Evolutionary conservation across 2,797 vertebrate genomes (phyloP).

Genomic region (Tokudaia tokunoshimensis): DNA sequence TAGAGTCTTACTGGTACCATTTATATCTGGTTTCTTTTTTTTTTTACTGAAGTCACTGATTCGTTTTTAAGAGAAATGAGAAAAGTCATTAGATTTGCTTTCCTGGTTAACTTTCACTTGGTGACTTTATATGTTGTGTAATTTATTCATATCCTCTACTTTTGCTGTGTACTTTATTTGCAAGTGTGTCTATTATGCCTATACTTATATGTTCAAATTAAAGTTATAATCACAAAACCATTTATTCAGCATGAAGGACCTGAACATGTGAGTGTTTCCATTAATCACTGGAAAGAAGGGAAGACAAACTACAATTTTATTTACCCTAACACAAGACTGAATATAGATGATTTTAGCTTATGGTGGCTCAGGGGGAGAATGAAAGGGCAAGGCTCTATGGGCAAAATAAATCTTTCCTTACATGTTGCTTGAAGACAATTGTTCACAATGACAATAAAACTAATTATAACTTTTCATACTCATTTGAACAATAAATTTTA

Average conservation of each 20-base stretch:
- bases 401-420: background rate
- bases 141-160: background rate
- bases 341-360: background rate
- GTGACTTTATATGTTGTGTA: background rate
- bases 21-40: background rate
- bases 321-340: background rate
- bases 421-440: background rate
- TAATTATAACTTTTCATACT: background rate
- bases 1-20: background rate
- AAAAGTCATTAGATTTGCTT: background rate
- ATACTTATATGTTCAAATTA: background rate
- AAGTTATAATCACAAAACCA: background rate
- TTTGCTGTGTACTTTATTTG: background rate
- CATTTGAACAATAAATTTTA: constrained; percentile 1
- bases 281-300: background rate
- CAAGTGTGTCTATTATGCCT: background rate
- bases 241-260: background rate
- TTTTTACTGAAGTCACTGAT: background rate
- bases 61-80: background rate
- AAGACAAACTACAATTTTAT: background rate
- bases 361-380: no score
- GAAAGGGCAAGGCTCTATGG: background rate
- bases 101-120: background rate
- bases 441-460: background rate
- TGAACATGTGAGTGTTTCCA: background rate